Base-by-base conservation (phyloP, 1,140 invertebrate genomes). In the Vanessa atalanta region DNA sequence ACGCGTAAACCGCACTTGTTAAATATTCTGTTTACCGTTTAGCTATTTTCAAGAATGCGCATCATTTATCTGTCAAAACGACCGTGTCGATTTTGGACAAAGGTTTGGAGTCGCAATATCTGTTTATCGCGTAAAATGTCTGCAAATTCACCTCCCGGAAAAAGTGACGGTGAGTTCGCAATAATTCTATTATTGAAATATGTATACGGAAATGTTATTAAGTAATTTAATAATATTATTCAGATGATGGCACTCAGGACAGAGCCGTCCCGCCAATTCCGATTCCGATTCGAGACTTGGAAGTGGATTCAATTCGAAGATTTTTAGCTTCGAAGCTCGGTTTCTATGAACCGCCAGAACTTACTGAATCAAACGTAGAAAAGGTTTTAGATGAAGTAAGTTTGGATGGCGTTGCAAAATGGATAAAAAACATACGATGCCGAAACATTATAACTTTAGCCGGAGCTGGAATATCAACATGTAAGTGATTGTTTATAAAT, bases 391-490 rank as follows among this genome's bases (percentile, higher is more conserved):
- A 93, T 71, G 91, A 93, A 80, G 86, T 93, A 8, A 88, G 75
- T 65, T 83, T 93, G 66, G 91, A 93, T 66, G 90, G 91, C 5
- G 83, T 93, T 65, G 88, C 93, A 7, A 91, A 92, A 79, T 93
- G 92, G 88, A 93, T 93, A 12, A 88, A 96, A 77, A 94, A 94
- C 79, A 94, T 94, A 16, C 95, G 96, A 77, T 97, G 96, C 83
- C 96, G 95, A 89, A 98, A 98, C 81, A 96, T 99, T 66, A 96
- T 99, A 69, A 98, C 97, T 16, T 96, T 99, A 95, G 96, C 97
- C 76, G 98, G 98, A 70, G 98, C 98, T 80, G 98, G 98, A 68
- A 98, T 99, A 82, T 99, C 98, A 20, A 99, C 98, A 50, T 97
- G 97, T 98, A 94, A 95, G 95, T 95, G 20, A 50, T 51, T 51